These are phyloP conservation scores for Cataglyphis cursor DNA, from an alignment of 2,888 invertebrate species.

Conservation along the genomic window DNA sequence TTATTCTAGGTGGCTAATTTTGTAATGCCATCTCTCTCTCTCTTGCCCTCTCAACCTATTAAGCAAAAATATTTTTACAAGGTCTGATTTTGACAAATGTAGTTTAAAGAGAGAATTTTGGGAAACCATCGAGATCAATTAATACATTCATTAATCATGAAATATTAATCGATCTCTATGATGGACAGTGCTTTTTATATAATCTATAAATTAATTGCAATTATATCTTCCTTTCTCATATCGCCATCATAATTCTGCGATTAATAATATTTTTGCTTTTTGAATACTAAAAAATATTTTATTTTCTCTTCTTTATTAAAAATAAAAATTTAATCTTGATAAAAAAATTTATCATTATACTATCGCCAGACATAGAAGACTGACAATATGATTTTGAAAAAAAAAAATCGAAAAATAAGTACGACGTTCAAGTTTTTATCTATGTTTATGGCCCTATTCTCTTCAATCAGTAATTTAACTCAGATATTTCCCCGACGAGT, in stretches of 20 bases:
- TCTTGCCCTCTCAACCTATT: neutral
- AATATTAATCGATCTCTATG: slow-evolving; percentile 22
- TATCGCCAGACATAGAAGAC: neutral
- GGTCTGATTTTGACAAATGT: neutral
- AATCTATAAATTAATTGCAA: slow-evolving; percentile 2
- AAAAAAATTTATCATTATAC: neutral
- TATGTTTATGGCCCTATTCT: neutral
- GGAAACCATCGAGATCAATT: neutral
- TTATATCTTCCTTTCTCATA: neutral
- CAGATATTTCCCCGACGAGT: neutral
- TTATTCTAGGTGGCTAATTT: slow-evolving; percentile 5
- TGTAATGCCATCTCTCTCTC: neutral
- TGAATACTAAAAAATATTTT: neutral
- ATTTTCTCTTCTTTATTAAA: neutral
- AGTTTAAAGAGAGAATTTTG: neutral
- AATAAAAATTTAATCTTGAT: neutral
- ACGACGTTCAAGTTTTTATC: neutral
- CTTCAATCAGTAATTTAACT: slow-evolving; percentile 12
- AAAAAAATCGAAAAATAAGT: neutral
- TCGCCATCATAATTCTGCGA: neutral
- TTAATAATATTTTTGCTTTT: neutral
- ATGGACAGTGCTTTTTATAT: neutral
- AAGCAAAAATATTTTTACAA: neutral
- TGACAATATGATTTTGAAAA: neutral
- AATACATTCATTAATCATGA: slow-evolving; percentile 28